phyloP scores from a whole-genome alignment of 2,113 vertebrate genomes.

The Phylloscopus whistleri region DNA sequence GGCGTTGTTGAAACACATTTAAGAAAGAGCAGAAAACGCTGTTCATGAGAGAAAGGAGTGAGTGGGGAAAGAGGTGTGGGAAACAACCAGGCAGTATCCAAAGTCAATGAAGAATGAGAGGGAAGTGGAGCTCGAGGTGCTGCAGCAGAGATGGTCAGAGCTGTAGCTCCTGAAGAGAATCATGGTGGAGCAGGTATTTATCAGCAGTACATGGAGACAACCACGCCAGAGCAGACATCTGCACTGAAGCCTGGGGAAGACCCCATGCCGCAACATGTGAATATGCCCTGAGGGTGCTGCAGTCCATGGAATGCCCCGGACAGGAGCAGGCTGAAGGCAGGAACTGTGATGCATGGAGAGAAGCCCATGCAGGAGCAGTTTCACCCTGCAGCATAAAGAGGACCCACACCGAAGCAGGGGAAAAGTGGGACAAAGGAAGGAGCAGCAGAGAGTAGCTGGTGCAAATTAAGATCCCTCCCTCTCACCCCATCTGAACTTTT shows the following conservation, averaged over 20 bases:
- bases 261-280: fast-evolving
- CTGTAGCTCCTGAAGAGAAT: not conserved
- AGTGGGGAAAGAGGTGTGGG: not conserved
- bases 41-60: not conserved
- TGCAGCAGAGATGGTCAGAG: fast-evolving
- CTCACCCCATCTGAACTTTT: fast-evolving
- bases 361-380: not conserved
- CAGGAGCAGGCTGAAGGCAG: not conserved
- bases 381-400: not conserved
- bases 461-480: fast-evolving
- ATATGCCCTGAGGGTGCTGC: not conserved
- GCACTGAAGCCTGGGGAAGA: not conserved
- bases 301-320: not conserved
- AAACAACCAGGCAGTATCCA: fast-evolving
- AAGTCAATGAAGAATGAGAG: not conserved
- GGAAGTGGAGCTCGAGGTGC: fast-evolving
- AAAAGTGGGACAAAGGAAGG: not conserved
- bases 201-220: not conserved
- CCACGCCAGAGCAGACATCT: not conserved
- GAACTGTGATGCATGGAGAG: not conserved
- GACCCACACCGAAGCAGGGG: not conserved
- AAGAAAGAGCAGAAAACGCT: not conserved
- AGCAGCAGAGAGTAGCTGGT: not conserved
- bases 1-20: not conserved
- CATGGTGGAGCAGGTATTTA: not conserved